Conservation (phyloP, 2,113 vertebrate species). For the Orycteropus afer region DNA sequence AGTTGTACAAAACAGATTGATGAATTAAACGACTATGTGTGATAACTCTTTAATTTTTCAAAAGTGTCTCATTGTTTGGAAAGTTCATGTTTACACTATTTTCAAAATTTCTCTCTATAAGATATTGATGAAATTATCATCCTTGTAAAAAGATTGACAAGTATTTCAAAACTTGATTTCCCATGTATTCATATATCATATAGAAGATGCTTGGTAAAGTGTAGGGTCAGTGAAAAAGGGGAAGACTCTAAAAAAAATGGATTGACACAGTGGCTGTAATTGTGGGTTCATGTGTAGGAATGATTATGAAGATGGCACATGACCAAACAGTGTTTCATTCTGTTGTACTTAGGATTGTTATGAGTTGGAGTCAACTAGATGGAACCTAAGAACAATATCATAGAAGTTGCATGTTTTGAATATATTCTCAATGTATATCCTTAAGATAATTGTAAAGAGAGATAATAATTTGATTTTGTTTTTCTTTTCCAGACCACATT, state of each 20-base stretch:
- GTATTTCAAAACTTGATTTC: background rate
- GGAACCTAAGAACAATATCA: too few species aligned
- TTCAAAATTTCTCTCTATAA: background rate
- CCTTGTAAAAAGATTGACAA: background rate
- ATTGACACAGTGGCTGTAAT: too few species aligned
- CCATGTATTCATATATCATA: background rate
- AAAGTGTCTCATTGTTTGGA: background rate
- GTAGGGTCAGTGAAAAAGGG: too few species aligned
- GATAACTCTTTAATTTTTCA: background rate
- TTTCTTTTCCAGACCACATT: background rate
- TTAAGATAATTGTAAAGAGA: background rate
- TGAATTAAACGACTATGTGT: background rate
- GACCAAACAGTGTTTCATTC: too few species aligned
- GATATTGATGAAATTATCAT: background rate
- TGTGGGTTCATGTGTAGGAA: too few species aligned
- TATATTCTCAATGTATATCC: background rate
- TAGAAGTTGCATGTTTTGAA: background rate
- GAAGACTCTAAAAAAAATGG: too few species aligned
- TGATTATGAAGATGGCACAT: too few species aligned
- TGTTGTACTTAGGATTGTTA: too few species aligned
- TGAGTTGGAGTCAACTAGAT: too few species aligned
- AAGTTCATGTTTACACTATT: background rate
- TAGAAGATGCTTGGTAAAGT: too few species aligned
- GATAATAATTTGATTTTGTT: background rate
- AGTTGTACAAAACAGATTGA: background rate